phyloP scores from a whole-genome alignment of 1,140 invertebrate genomes.

The Drosophila tani region DNA sequence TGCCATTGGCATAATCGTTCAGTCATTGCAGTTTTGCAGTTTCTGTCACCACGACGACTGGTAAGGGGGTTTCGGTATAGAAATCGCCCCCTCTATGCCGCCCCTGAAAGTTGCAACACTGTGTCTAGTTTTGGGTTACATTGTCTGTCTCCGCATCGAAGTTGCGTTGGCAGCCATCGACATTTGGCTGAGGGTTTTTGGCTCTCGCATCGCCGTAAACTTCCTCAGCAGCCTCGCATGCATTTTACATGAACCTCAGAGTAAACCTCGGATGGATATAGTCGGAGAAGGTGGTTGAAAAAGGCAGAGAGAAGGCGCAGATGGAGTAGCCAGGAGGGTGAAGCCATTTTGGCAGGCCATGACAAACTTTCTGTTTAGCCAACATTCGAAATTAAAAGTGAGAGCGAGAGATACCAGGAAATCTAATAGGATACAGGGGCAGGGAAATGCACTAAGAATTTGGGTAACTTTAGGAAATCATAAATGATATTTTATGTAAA shows the following conservation, averaged over 20 bases:
- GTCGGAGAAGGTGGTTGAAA: not conserved
- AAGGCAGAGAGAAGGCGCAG: not conserved
- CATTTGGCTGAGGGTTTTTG: constrained; percentile 53
- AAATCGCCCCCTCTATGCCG: constrained; percentile 6
- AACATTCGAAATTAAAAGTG: constrained; percentile 66
- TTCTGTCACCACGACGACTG: constrained; percentile 41
- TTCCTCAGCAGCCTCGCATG: constrained; percentile 51
- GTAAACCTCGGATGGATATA: not conserved
- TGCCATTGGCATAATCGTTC: constrained; percentile 80
- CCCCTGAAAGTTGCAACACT: constrained; percentile 54
- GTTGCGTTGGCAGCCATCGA: constrained; percentile 75
- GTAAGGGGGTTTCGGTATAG: not conserved
- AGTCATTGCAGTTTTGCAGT: constrained; percentile 74
- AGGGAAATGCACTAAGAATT: not conserved
- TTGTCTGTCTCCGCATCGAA: constrained; percentile 70
- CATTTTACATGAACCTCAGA: constrained; percentile 60
- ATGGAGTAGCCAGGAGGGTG: not conserved
- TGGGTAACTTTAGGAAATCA: constrained; percentile 10
- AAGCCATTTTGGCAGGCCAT: constrained; percentile 55
- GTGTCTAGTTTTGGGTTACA: constrained; percentile 78
- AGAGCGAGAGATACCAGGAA: constrained; percentile 5
- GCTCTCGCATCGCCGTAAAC: constrained; percentile 23
- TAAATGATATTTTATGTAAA: no score
- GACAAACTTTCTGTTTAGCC: constrained; percentile 75
- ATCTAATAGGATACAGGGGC: not conserved